Percentiles rank a stretch among this genome's conserved stretches.
phyloP scores from a whole-genome alignment of 2,113 vertebrate species.

The Percina caprodes region DNA sequence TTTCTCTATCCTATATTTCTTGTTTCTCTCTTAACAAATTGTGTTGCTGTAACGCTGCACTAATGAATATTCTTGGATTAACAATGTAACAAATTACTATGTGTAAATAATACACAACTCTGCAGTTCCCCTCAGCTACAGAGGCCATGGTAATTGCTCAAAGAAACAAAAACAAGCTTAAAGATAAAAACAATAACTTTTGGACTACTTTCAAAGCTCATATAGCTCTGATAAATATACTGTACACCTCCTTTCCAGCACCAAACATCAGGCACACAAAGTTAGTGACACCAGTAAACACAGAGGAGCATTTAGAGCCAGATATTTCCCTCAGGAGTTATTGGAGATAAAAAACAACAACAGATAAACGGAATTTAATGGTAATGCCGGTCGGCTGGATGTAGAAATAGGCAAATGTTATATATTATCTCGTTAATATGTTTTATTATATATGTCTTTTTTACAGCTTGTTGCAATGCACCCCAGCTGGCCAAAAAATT shows the following conservation, averaged over 20 bases:
- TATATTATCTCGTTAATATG: constrained; percentile 9
- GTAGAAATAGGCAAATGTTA: background rate
- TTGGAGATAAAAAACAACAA: background rate
- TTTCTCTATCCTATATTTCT: constrained; percentile 41
- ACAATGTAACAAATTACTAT: background rate
- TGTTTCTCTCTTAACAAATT: constrained; percentile 13
- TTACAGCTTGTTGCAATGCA: background rate
- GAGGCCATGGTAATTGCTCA: background rate
- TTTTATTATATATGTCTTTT: background rate
- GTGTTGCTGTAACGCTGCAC: background rate
- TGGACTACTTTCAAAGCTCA: background rate
- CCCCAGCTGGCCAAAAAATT: background rate
- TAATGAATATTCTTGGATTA: background rate
- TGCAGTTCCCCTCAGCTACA: background rate
- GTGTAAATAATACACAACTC: background rate
- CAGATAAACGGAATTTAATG: background rate
- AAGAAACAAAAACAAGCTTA: background rate
- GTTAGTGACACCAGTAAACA: background rate
- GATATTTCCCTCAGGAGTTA: background rate
- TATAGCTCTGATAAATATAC: background rate
- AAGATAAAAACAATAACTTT: background rate
- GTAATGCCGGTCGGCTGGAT: background rate
- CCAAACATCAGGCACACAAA: background rate
- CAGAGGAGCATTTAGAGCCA: background rate
- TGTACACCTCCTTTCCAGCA: background rate